Conservation (phyloP, 2,888 invertebrate genomes). For the Melanargia galathea region DNA sequence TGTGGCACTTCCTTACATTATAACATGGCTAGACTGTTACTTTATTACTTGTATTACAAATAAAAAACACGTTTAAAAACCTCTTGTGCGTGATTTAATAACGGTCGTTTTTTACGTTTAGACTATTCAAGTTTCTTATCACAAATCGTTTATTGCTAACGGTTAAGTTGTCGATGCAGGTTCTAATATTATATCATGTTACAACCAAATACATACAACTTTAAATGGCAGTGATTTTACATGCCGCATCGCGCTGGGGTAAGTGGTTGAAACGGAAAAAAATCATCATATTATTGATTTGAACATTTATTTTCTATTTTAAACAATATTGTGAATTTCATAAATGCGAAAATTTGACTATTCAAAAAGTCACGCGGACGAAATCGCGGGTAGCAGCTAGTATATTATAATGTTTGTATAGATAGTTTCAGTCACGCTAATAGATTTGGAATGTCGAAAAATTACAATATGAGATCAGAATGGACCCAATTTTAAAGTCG, state of each 20-base stretch:
- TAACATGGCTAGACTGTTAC: conserved; percentile 18
- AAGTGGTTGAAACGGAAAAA: conserved; percentile 17
- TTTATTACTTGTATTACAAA: conserved; percentile 25
- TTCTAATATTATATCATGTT: conserved; percentile 26
- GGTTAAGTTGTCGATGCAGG: conserved; percentile 56
- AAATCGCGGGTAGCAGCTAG: no score
- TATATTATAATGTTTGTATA: no score
- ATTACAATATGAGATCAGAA: no score
- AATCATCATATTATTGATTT: not conserved
- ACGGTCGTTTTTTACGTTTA: conserved; percentile 42
- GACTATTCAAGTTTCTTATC: conserved; percentile 61
- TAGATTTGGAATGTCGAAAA: no score
- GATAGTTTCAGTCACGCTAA: no score
- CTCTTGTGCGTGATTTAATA: conserved; percentile 61
- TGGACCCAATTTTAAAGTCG: no score
- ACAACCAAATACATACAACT: conserved; percentile 51
- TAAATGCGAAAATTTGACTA: no score
- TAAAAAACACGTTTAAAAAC: conserved; percentile 41
- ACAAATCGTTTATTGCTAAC: conserved; percentile 76
- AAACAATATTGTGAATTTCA: no score
- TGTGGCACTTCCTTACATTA: conserved; percentile 17
- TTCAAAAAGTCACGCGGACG: no score
- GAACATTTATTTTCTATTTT: not conserved
- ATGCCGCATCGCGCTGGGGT: conserved; percentile 34
- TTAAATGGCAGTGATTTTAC: conserved; percentile 60